Conservation (phyloP, 2,797 vertebrate species). For the Antrozous pallidus region DNA sequence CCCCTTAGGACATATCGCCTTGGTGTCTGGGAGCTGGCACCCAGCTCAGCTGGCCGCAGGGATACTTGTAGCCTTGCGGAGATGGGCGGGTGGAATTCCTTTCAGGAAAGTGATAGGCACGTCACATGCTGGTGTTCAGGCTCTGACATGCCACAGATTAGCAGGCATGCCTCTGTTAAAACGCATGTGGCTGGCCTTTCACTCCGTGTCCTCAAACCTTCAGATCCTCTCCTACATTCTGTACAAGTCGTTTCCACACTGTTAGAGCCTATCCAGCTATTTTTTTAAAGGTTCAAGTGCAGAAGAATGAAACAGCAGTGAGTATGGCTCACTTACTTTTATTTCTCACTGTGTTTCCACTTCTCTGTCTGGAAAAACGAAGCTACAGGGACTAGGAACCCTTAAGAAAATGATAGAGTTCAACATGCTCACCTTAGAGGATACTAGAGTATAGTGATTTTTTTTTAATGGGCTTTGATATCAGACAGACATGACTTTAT, state of each 20-base stretch:
- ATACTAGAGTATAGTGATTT: background rate
- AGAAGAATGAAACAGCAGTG: background rate
- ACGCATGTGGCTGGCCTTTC: conserved; percentile 54
- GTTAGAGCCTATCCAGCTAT: background rate
- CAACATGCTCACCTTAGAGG: background rate
- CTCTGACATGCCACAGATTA: conserved; percentile 75
- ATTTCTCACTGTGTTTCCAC: background rate
- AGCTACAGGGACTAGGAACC: background rate
- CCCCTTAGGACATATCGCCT: background rate
- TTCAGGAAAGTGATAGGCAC: conserved; percentile 66
- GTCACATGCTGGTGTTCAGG: conserved; percentile 63
- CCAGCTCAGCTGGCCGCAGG: conserved; percentile 25
- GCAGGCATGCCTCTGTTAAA: conserved; percentile 47
- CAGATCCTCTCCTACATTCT: background rate
- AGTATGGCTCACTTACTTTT: background rate
- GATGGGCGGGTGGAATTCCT: conserved; percentile 60
- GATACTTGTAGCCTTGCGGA: background rate
- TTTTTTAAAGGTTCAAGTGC: background rate
- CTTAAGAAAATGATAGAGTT: background rate
- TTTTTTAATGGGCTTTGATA: background rate
- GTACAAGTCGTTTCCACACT: background rate
- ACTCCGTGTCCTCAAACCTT: background rate
- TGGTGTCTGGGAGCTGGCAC: conserved; percentile 21
- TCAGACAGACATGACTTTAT: background rate
- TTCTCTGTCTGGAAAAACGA: background rate